Conservation (phyloP, 2,113 vertebrate species). For the Empidonax alnorum region DNA sequence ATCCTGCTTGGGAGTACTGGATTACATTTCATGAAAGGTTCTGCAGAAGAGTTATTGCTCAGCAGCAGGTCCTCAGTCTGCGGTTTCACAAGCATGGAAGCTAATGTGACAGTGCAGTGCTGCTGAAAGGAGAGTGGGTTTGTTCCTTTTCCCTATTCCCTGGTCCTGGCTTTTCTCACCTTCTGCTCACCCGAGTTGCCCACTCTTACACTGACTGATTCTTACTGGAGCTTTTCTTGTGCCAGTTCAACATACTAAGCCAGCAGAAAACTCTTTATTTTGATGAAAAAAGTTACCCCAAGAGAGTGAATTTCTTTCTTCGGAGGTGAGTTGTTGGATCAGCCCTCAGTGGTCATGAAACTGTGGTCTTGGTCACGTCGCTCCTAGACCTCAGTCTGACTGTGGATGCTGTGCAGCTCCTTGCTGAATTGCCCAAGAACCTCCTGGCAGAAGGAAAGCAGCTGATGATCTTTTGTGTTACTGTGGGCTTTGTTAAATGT, state of each 20-base stretch:
- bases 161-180: background rate
- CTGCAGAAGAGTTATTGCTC: conserved; percentile 30
- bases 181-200: background rate
- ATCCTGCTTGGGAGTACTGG: background rate
- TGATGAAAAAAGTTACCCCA: background rate
- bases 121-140: conserved; percentile 6
- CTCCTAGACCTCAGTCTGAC: background rate
- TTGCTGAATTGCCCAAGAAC: background rate
- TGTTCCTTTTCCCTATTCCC: background rate
- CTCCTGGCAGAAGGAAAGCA: background rate
- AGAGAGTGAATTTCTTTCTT: background rate
- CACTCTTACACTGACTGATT: background rate
- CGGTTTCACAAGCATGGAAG: background rate
- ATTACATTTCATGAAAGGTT: conserved; percentile 1
- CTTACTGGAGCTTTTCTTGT: background rate
- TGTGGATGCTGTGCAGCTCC: background rate
- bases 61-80: background rate
- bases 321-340: background rate
- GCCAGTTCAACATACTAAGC: background rate
- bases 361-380: background rate
- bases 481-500: background rate
- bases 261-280: background rate
- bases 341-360: background rate
- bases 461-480: background rate
- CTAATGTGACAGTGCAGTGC: background rate